Evolutionary conservation across 2,113 vertebrate species (phyloP), one percentile per base, ranked within the genome.

Genomic region (Odocoileus hemionus): DNA sequence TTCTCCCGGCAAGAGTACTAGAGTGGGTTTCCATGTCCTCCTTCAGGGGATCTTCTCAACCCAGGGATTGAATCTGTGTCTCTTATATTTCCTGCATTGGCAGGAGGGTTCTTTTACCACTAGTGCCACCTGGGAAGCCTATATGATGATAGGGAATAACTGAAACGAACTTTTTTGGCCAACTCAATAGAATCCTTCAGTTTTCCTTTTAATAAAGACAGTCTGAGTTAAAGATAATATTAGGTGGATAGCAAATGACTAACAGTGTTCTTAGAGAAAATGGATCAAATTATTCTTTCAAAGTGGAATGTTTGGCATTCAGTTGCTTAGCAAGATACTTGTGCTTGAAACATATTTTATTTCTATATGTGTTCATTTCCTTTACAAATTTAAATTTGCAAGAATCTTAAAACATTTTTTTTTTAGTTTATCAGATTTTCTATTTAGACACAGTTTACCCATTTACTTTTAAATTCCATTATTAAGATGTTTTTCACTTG

Each of bases 201-300:
- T 89, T 94, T 96, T 92, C 88, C 7, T 89, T 82, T 67, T 45
- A 89, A 52, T 74, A 70, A 89, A 96, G 30, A 70, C 14, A 60
- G 17, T 61, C 4, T 85, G 58, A 76, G 58, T 92, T 87, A 97
- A 92, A 96, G 12, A 57, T 85, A 93, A 95, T 91, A 94, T 78
- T 87, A 94, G 15, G 5, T 58, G 43, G 26, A 23, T 67, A 58
- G 11, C 9, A 95, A 78, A 54, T 94, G 60, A 95, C 70, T 89
- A 50, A 88, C 55, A 33, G 15, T 17, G 6, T 89, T 93, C 23
- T 93, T 88, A 95, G 25, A 86, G 33, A 61, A 87, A 89, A 86
- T 92, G 8, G 43, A 43, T 86, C 33, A 89, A 57, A 61, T 57
- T 82, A 54, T 45, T 98, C 39, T 94, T 93, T 97, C 74, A 36